Percentiles rank a stretch among this genome's conserved stretches.
phyloP scores from a whole-genome alignment of 2,113 vertebrate species.

The Hydropotes inermis region DNA sequence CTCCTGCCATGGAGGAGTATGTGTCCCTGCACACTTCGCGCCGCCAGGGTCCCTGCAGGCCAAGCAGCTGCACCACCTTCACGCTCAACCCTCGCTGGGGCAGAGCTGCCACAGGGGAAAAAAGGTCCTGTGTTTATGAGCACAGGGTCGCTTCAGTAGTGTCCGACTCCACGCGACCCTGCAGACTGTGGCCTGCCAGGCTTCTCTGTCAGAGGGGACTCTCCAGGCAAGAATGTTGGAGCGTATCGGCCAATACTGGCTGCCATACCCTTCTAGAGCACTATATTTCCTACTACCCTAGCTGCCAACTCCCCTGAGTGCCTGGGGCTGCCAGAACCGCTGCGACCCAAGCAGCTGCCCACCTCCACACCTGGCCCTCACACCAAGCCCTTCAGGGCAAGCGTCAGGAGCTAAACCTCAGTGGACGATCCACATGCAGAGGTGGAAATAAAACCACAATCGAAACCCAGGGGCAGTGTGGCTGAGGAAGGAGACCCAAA shows the following conservation, averaged over 20 bases:
- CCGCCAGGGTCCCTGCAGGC: neutral
- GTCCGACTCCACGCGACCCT: neutral
- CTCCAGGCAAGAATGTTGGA: neutral
- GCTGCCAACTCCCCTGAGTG: neutral
- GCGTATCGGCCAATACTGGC: accelerated
- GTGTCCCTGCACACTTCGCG: neutral
- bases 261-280: neutral
- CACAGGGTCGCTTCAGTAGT: neutral
- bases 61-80: neutral
- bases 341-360: neutral
- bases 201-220: neutral
- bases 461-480: neutral
- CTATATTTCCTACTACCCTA: neutral
- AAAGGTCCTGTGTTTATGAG: neutral
- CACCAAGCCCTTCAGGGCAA: neutral
- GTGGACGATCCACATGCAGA: neutral
- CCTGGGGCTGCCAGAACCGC: neutral
- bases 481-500: neutral
- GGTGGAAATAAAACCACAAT: neutral
- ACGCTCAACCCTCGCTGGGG: neutral
- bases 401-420: neutral
- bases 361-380: neutral
- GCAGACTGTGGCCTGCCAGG: neutral
- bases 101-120: neutral
- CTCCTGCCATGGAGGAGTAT: neutral